Conservation (phyloP, 2,888 invertebrate species). For the Sturmia bella region DNA sequence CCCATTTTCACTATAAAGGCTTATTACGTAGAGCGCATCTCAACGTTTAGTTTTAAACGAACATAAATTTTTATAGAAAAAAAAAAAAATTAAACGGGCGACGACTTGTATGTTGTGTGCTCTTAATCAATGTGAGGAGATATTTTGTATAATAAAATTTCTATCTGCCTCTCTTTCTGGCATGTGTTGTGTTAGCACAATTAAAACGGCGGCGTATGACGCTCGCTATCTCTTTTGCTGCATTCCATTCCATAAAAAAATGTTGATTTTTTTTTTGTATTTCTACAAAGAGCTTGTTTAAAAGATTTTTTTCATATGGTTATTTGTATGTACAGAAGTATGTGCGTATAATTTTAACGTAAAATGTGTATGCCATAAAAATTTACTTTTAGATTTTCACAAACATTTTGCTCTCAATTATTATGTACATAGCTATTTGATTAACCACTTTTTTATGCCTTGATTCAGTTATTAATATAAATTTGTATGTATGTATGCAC, state of each 20-base stretch:
- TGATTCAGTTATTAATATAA: constrained; percentile 9
- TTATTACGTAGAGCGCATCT: constrained; percentile 67
- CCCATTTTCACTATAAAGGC: constrained; percentile 43
- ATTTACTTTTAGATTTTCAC: constrained; percentile 39
- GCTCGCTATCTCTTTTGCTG: constrained; percentile 75
- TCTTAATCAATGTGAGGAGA: constrained; percentile 68
- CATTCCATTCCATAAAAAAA: constrained; percentile 79
- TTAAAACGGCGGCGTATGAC: constrained; percentile 67
- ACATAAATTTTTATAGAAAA: constrained; percentile 41
- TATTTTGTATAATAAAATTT: constrained; percentile 67
- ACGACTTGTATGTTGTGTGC: constrained; percentile 66
- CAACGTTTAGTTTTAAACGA: constrained; percentile 53
- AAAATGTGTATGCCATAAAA: constrained; percentile 55
- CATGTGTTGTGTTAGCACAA: constrained; percentile 58
- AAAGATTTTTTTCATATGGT: constrained; percentile 58
- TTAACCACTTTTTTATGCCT: not conserved
- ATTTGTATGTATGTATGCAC: not conserved
- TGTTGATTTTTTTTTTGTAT: constrained; percentile 62
- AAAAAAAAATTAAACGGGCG: constrained; percentile 58
- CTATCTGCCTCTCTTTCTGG: constrained; percentile 68
- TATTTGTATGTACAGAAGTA: constrained; percentile 4
- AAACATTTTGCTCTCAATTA: constrained; percentile 9
- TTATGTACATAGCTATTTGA: constrained; percentile 33
- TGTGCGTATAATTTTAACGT: constrained; percentile 41
- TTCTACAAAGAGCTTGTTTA: constrained; percentile 58